Percentiles rank a stretch among this genome's conserved stretches.
These are phyloP conservation scores for Oxystoma pomonae DNA, from an alignment of 2,888 invertebrate genomes.

Conservation along the genomic window DNA sequence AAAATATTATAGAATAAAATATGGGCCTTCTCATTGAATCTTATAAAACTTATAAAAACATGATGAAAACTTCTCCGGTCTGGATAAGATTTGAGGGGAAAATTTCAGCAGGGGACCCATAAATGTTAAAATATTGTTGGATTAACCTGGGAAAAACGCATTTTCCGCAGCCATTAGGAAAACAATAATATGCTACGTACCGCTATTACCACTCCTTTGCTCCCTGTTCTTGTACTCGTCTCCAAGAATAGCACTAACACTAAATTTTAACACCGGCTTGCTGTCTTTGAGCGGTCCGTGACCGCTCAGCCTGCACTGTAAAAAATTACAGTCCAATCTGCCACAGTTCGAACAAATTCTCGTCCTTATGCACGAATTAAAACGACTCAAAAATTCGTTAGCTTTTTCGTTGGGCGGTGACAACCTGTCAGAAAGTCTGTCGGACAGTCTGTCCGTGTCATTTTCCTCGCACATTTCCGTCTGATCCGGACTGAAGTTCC, in stretches of 20 bases:
- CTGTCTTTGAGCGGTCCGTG: constrained; percentile 39
- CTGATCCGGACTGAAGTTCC: constrained; percentile 20
- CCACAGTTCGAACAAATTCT: constrained; percentile 55
- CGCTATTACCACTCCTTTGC: constrained; percentile 26
- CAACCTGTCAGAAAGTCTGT: constrained; percentile 36
- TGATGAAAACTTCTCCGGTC: too few species aligned
- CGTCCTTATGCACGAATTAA: constrained; percentile 42
- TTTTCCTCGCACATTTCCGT: constrained; percentile 16
- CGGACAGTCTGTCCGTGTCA: constrained; percentile 27
- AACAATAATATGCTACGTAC: too few species aligned
- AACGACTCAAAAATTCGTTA: constrained; percentile 36
- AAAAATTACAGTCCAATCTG: constrained; percentile 52
- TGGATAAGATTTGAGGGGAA: too few species aligned
- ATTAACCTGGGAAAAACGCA: too few species aligned
- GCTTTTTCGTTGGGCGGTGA: constrained; percentile 5
- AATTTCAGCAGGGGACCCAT: too few species aligned
- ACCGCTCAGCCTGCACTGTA: constrained; percentile 43
- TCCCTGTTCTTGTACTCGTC: constrained; percentile 46
- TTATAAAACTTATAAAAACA: too few species aligned
- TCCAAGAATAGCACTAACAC: constrained; percentile 87
- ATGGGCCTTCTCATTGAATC: too few species aligned
- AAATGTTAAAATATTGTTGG: too few species aligned
- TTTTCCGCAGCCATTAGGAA: too few species aligned
- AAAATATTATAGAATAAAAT: too few species aligned
- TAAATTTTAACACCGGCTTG: constrained; percentile 84